phyloP scores from a whole-genome alignment of 1,140 invertebrate species.

The Doryteuthis pealeii region DNA sequence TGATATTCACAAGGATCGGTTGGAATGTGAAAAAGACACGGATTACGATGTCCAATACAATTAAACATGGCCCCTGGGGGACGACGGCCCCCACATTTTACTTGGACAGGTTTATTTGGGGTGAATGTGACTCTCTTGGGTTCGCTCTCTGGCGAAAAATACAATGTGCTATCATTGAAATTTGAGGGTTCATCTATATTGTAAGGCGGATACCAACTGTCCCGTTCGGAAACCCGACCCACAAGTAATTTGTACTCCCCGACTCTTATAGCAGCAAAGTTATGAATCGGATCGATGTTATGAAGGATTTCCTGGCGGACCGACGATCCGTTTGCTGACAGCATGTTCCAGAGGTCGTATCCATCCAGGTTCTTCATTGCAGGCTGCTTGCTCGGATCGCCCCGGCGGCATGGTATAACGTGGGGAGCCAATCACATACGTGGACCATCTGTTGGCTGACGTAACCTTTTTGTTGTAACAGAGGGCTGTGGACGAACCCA shows the following conservation, averaged over 20 bases:
- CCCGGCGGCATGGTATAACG: conserved; percentile 66
- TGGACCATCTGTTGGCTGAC: conserved; percentile 76
- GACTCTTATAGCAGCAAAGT: conserved; percentile 71
- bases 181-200: neutral
- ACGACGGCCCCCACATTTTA: conserved; percentile 43
- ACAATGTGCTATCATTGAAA: neutral
- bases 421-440: conserved; percentile 88
- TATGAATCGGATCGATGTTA: conserved; percentile 83
- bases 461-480: conserved; percentile 62
- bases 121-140: neutral
- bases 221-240: conserved; percentile 64
- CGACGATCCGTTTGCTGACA: conserved; percentile 68
- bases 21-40: conserved; percentile 79
- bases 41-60: conserved; percentile 68
- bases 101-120: conserved; percentile 21
- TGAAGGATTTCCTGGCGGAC: conserved; percentile 73
- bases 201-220: conserved; percentile 49
- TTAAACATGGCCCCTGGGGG: conserved; percentile 41
- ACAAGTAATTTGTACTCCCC: conserved; percentile 82
- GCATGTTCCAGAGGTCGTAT: conserved; percentile 72
- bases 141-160: neutral
- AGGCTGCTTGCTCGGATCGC: conserved; percentile 45
- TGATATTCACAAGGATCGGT: conserved; percentile 82
- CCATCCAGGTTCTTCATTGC: conserved; percentile 71
- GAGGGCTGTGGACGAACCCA: conserved; percentile 79